Percentiles rank a stretch among this genome's conserved stretches.
These are phyloP conservation scores for Spialia ferax DNA, from an alignment of 2,888 invertebrate species.

Conservation along the genomic window DNA sequence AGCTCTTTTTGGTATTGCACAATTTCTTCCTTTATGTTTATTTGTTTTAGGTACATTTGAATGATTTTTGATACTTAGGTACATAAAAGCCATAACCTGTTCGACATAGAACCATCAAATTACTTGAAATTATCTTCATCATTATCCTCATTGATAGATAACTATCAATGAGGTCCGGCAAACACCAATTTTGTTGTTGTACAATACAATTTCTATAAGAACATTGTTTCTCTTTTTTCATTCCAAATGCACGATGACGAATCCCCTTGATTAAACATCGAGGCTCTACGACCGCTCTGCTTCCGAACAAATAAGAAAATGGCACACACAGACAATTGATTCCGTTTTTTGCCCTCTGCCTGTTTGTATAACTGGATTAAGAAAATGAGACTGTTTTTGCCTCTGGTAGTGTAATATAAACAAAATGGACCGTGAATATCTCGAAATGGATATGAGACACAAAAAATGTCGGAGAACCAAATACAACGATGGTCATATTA, in stretches of 20 bases:
- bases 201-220: constrained; percentile 29
- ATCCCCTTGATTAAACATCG: constrained; percentile 48
- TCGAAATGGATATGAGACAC: constrained; percentile 23
- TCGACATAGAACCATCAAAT: background rate
- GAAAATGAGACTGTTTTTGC: constrained; percentile 38
- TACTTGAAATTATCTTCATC: no score
- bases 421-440: constrained; percentile 33
- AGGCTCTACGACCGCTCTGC: constrained; percentile 19
- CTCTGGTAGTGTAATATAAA: constrained; percentile 28
- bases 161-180: background rate
- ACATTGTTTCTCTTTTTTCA: constrained; percentile 6
- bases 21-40: constrained; percentile 56
- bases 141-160: background rate
- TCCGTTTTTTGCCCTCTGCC: constrained; percentile 27
- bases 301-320: constrained; percentile 33
- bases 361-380: constrained; percentile 36
- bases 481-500: background rate
- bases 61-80: no score
- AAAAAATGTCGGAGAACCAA: background rate
- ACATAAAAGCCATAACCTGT: no score
- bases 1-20: constrained; percentile 77
- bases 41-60: background rate
- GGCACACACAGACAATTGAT: constrained; percentile 34
- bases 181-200: constrained; percentile 15
- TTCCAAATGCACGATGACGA: constrained; percentile 36